Evolutionary conservation across 1,140 invertebrate species (phyloP).

Genomic region (Heliconius melpomene): DNA sequence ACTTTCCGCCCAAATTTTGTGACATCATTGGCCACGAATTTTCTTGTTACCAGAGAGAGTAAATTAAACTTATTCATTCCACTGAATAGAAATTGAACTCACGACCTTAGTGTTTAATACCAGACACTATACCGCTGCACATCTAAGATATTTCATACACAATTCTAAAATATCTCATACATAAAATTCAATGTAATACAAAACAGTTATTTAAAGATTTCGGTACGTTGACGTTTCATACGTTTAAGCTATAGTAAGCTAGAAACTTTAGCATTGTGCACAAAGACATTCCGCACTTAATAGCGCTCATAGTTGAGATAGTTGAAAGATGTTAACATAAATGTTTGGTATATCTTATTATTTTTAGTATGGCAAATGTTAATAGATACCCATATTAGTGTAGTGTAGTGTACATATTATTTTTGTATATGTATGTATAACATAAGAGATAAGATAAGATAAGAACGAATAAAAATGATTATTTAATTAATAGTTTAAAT

Average conservation of each 20-base stretch:
- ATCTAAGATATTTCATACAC: no score
- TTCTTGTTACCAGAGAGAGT: no score
- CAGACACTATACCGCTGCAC: no score
- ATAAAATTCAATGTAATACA: neutral
- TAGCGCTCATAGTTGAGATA: conserved; percentile 27
- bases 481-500: no score
- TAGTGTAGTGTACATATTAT: neutral
- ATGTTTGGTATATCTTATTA: conserved; percentile 11
- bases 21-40: no score
- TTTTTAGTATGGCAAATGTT: neutral
- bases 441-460: no score
- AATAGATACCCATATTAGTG: neutral
- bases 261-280: conserved; percentile 17
- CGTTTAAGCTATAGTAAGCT: neutral
- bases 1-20: no score
- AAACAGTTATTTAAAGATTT: neutral
- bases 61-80: no score
- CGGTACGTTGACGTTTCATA: neutral
- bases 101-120: neutral
- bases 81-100: neutral
- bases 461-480: no score
- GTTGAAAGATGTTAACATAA: conserved; percentile 27
- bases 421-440: no score
- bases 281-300: conserved; percentile 40
- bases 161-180: neutral